phyloP scores from a whole-genome alignment of 2,113 vertebrate species.

The Amia ocellicauda region DNA sequence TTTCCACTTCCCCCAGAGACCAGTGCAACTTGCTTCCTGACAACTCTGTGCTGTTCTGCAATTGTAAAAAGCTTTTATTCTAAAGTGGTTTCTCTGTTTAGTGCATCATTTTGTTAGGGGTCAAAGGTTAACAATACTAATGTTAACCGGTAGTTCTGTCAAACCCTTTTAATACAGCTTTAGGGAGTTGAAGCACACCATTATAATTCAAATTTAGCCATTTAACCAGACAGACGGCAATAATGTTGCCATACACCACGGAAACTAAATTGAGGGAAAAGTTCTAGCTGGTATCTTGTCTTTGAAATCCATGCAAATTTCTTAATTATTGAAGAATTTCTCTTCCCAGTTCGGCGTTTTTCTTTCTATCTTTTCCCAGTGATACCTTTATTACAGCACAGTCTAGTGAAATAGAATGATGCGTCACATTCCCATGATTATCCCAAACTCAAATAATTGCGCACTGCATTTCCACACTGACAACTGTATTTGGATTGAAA shows the following conservation, averaged over 20 bases:
- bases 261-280: constrained; percentile 15
- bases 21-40: no score
- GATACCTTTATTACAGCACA: constrained; percentile 33
- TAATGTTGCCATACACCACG: constrained; percentile 17
- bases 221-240: constrained; percentile 23
- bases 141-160: constrained; percentile 21
- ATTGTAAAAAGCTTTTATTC: no score
- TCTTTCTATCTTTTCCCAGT: neutral
- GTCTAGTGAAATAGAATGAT: constrained; percentile 27
- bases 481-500: constrained; percentile 69
- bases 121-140: constrained; percentile 37
- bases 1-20: no score
- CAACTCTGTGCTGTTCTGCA: no score
- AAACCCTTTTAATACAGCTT: constrained; percentile 25
- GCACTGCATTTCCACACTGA: constrained; percentile 68
- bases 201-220: constrained; percentile 21
- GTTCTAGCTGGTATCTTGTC: constrained; percentile 37
- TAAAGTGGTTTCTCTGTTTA: no score
- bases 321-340: constrained; percentile 64
- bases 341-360: constrained; percentile 39
- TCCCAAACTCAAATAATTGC: constrained; percentile 59
- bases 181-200: constrained; percentile 30
- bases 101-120: no score
- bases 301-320: constrained; percentile 59
- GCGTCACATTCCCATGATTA: constrained; percentile 63